Base-by-base conservation (phyloP, 2,888 invertebrate genomes). In the Anodontia alba region DNA sequence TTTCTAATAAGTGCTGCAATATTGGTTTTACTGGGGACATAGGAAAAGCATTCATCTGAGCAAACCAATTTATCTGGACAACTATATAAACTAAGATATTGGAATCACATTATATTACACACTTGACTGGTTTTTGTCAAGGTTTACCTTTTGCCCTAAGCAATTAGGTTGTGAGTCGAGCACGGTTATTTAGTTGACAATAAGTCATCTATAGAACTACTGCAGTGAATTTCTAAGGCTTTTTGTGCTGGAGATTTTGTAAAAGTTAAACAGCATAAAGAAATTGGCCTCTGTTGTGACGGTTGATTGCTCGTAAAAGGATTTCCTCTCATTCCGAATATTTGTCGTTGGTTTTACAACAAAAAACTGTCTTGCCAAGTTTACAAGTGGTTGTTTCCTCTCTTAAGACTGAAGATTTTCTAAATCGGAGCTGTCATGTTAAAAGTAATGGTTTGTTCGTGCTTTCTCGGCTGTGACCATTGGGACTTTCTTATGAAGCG, bases 61-160 rank as follows among this genome's bases (percentile, higher is more conserved):
- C n/a, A n/a, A n/a, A n/a, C n/a, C n/a, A n/a, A n/a, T n/a, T n/a
- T n/a, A 12, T 38, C 38, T 38, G 38, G 38, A 38, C 7, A 8
- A 5, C 38, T 38, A 12, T 38, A n/a, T n/a, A n/a, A 12, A 38
- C 38, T 38, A 38, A 29, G 33, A 31, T 72, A 54, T 57, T 72
- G 72, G 72, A 72, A 38, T 57, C 49, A 72, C 72, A 51, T 72
- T 51, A 38, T 38, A 54, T 51, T 51, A 49, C 17, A 57, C 72
- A 54, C 72, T 7, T 54, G 46, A 54, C 17, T 72, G 38, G 31
- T 57, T 72, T 51, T 57, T 36, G 31, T 62, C 7, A 62, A 62
- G 31, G 29, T 62, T 62, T 62, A 62, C 62, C 62, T 62, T 62
- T 62, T 62, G 62, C 62, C 62, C 33, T 31, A 29, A 62, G 62